Evolutionary conservation across 2,797 vertebrate species (phyloP).

Genomic region (Novumbra hubbsi): DNA sequence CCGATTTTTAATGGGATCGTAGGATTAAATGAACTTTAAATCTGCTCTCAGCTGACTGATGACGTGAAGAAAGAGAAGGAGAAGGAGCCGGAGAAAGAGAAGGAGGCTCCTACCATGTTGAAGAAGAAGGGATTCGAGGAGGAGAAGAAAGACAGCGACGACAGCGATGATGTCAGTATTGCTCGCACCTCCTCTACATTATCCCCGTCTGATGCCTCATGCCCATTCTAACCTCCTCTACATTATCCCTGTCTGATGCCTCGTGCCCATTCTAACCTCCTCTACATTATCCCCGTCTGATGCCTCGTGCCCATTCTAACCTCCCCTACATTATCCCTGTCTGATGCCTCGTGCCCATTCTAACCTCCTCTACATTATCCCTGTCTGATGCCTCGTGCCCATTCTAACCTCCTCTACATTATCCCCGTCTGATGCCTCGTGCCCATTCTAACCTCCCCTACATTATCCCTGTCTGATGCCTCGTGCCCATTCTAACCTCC

Average conservation of each 20-base stretch:
- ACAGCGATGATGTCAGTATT: conserved; percentile 79
- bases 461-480: too few species aligned
- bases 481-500: too few species aligned
- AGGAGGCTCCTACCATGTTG: conserved; percentile 72
- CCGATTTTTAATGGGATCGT: too few species aligned
- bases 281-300: too few species aligned
- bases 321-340: neutral
- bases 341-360: too few species aligned
- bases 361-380: too few species aligned
- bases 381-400: too few species aligned
- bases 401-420: neutral
- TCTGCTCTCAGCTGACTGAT: conserved; percentile 78
- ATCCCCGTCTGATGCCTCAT: neutral
- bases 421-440: neutral
- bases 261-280: too few species aligned
- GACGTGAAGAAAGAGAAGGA: conserved; percentile 93
- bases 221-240: too few species aligned
- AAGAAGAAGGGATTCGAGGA: conserved; percentile 89
- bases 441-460: too few species aligned
- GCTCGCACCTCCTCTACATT: neutral
- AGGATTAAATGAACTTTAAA: too few species aligned
- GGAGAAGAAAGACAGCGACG: conserved; percentile 85
- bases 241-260: too few species aligned
- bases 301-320: neutral
- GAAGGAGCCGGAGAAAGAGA: conserved; percentile 88